These are phyloP conservation scores for Callimorpha dominula DNA, from an alignment of 2,888 invertebrate species.

Conservation along the genomic window DNA sequence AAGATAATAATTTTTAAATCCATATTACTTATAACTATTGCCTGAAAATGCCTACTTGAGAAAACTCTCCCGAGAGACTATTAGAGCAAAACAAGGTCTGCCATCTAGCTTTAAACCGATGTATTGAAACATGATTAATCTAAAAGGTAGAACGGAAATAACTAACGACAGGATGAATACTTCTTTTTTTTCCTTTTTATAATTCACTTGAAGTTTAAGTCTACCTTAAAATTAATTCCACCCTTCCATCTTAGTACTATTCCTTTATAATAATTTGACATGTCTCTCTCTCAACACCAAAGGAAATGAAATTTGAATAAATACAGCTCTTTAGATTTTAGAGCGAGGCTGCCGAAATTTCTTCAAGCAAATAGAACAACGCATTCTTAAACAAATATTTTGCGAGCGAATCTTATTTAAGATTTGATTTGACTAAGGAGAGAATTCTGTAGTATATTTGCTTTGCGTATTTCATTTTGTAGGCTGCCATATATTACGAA, in stretches of 20 bases:
- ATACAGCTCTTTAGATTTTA: conserved; percentile 40
- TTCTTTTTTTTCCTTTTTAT: background rate
- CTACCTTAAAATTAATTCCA: background rate
- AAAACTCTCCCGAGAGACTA: no score
- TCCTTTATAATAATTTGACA: background rate
- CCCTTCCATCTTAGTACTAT: background rate
- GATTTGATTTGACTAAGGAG: conserved; percentile 22
- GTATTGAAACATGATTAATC: background rate
- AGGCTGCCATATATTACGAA: background rate
- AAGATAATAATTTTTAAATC: background rate
- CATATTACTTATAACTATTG: no score
- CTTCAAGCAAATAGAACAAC: conserved; percentile 32
- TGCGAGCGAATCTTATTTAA: conserved; percentile 37
- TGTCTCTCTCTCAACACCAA: conserved; percentile 27
- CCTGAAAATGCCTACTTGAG: no score
- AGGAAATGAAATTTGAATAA: conserved; percentile 47
- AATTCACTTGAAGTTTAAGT: background rate
- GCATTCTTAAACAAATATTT: conserved; percentile 42
- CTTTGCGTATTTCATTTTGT: conserved; percentile 14
- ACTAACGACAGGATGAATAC: background rate
- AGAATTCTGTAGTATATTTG: conserved; percentile 6
- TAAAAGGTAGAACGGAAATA: background rate
- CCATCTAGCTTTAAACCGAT: no score
- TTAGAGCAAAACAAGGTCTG: no score
- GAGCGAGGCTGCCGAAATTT: conserved; percentile 33